A percentile compares a stretch with the other conserved stretches of the same genome.
These are phyloP conservation scores for Acronicta aceris DNA, from an alignment of 2,888 invertebrate genomes.

Conservation along the genomic window DNA sequence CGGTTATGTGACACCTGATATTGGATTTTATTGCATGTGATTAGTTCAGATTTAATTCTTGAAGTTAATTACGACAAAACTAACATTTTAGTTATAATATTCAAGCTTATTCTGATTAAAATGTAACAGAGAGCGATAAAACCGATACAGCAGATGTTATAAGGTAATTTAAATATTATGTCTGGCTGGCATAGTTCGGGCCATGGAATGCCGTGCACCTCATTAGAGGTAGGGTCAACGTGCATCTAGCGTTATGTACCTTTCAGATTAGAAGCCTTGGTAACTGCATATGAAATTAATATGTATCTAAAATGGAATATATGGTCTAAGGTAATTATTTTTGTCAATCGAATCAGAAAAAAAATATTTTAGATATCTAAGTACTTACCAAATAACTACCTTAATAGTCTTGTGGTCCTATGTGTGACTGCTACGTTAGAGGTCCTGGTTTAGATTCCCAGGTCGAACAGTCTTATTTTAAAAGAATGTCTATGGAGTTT, in stretches of 20 bases:
- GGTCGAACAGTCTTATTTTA: no score
- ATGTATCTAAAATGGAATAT: no score
- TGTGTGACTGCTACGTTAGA: no score
- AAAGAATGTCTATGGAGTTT: no score
- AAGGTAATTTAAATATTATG: conserved; percentile 56
- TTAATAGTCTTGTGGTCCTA: no score
- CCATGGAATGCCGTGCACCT: conserved; percentile 50
- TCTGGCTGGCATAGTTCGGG: conserved; percentile 47
- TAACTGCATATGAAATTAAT: conserved; percentile 30
- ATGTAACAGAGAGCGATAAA: conserved; percentile 42
- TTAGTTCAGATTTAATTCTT: conserved; percentile 8
- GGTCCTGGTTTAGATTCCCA: no score
- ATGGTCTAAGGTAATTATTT: no score
- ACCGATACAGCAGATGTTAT: conserved; percentile 43
- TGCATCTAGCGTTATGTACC: conserved; percentile 32
- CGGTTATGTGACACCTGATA: conserved; percentile 33
- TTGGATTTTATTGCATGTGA: conserved; percentile 2
- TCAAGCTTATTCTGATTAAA: conserved; percentile 23
- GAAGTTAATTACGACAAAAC: conserved; percentile 14
- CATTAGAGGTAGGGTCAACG: conserved; percentile 53
- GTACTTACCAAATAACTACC: no score
- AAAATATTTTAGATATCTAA: no score
- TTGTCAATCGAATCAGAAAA: no score
- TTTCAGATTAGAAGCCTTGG: conserved; percentile 19
- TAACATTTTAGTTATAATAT: conserved; percentile 15